Conservation (phyloP, 2,888 invertebrate genomes). For the Dasysyrphus albostriatus region DNA sequence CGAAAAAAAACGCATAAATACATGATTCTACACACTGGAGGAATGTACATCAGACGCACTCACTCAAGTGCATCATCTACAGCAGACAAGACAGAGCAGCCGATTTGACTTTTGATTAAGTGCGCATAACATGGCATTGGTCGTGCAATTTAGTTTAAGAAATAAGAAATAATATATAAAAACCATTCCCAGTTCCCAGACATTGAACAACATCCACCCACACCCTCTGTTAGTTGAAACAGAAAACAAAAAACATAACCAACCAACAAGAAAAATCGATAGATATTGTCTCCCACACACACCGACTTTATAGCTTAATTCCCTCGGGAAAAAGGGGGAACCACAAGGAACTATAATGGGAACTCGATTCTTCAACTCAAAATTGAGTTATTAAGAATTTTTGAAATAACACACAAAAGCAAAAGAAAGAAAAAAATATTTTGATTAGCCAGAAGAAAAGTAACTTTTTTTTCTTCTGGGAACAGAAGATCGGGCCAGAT, state of each 20-base stretch:
- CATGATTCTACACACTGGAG: slow-evolving; percentile 17
- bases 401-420: slow-evolving; percentile 10
- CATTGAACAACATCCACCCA: slow-evolving; percentile 55
- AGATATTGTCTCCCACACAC: slow-evolving; percentile 41
- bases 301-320: slow-evolving; percentile 35
- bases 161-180: not conserved
- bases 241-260: slow-evolving; percentile 20
- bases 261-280: slow-evolving; percentile 51
- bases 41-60: slow-evolving; percentile 44
- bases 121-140: slow-evolving; percentile 68
- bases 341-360: slow-evolving; percentile 27
- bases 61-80: slow-evolving; percentile 67
- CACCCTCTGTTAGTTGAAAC: slow-evolving; percentile 45
- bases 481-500: slow-evolving; percentile 8
- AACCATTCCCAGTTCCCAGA: slow-evolving; percentile 20
- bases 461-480: slow-evolving; percentile 46
- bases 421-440: slow-evolving; percentile 34
- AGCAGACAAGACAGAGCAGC: slow-evolving; percentile 20
- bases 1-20: slow-evolving; percentile 11
- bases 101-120: slow-evolving; percentile 65
- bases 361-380: slow-evolving; percentile 35
- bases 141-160: slow-evolving; percentile 63
- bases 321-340: slow-evolving; percentile 50
- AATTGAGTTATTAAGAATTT: slow-evolving; percentile 61
- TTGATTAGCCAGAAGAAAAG: slow-evolving; percentile 63